Base-by-base conservation (phyloP, 2,113 vertebrate genomes). In the Hippocampus guttulatus region DNA sequence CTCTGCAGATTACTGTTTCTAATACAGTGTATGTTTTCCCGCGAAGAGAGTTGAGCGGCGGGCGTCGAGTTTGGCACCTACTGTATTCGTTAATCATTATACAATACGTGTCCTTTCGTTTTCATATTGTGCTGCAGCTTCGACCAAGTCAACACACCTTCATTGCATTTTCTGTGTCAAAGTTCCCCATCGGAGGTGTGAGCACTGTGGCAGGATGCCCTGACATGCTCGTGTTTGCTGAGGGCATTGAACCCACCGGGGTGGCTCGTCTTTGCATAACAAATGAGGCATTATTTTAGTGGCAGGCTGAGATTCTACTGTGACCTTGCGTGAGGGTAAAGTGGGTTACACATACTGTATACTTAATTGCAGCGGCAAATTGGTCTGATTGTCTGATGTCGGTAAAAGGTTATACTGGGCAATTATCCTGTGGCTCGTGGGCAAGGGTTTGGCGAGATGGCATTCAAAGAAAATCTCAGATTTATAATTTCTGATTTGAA, bases 141-240 rank as follows among this genome's bases (percentile, higher is more conserved):
- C 10, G n/a, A 41, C 51, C n/a, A 67, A 75, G 49, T 21, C 49
- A 33, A 27, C 72, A 68, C 52, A 61, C 43, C 52, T 43, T 25
- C 33, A 38, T 6, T 0, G 2, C 5, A 23, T 38, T 14, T 3
- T 12, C 27, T 52, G 74, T 55, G 47, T 30, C 74, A 74, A 75
- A 25, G 57, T 63, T 45, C 45, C 70, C 65, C 67, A 64, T 14
- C 1, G 27, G 61, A 33, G 65, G 23, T 58, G 58, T 12, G 52
- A 51, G 0, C 21, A 3, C 20, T 38, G n/a, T 54, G 70, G 20
- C 33, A 30, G 75, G 68, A 8, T 66, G 6, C 43, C 8, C 69
- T 80, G 77, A 86, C 81, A 75, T 66, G 64, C 9, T 27, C 10
- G 0, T 73, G 61, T 80, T 75, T 78, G 51, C 69, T 33, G 64